These are phyloP conservation scores for Drosophila borealis DNA, from an alignment of 2,888 invertebrate species.

Conservation along the genomic window DNA sequence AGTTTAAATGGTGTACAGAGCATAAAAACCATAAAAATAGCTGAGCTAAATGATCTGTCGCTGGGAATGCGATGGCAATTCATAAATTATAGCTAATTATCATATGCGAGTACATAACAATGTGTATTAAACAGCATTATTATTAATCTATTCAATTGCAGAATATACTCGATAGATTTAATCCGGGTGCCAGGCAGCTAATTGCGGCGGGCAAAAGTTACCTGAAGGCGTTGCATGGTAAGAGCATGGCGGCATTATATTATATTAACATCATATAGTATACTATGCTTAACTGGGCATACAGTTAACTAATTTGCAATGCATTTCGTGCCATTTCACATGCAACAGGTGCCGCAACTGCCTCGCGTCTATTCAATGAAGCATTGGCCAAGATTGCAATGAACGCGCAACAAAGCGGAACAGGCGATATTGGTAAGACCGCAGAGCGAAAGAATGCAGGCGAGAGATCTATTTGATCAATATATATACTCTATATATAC, in stretches of 20 bases:
- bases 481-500: not conserved
- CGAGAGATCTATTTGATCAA: not conserved
- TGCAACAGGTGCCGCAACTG: conserved; percentile 92
- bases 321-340: conserved; percentile 55
- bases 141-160: conserved; percentile 87
- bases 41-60: conserved; percentile 29
- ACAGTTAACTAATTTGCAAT: conserved; percentile 69
- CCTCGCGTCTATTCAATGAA: conserved; percentile 94
- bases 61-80: conserved; percentile 37
- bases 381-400: conserved; percentile 94
- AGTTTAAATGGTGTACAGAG: not conserved
- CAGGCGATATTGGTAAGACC: conserved; percentile 93
- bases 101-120: conserved; percentile 33
- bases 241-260: conserved; percentile 84
- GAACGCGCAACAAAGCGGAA: conserved; percentile 96
- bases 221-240: conserved; percentile 97
- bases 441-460: conserved; percentile 11
- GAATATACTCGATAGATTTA: conserved; percentile 98
- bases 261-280: conserved; percentile 22
- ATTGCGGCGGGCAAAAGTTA: conserved; percentile 97
- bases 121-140: conserved; percentile 22
- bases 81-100: conserved; percentile 60
- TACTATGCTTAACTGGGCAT: conserved; percentile 13
- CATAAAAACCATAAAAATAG: conserved; percentile 8
- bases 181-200: conserved; percentile 96